Evolutionary conservation across 2,797 vertebrate species (phyloP).

Genomic region (Gymnoscopelus microlampas): DNA sequence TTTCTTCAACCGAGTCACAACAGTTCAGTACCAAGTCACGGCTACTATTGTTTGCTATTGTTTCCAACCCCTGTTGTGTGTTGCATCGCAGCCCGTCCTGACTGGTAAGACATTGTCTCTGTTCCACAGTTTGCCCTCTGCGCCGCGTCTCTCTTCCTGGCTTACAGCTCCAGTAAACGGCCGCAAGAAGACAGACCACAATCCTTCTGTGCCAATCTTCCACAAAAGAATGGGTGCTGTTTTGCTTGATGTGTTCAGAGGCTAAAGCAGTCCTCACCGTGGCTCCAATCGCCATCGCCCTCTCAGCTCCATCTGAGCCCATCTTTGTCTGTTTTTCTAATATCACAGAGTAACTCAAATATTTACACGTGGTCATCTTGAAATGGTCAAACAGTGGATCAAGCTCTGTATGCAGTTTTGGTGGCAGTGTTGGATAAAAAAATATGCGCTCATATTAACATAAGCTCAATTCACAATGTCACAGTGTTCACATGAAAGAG

Average conservation of each 20-base stretch:
- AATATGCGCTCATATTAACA: slow-evolving; percentile 16
- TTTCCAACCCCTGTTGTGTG: neutral
- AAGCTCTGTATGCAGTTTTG: neutral
- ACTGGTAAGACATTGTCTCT: slow-evolving; percentile 35
- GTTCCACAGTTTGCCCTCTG: slow-evolving; percentile 16
- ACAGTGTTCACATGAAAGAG: slow-evolving; percentile 18
- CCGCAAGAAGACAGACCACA: slow-evolving; percentile 41
- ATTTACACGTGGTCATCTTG: slow-evolving; percentile 33
- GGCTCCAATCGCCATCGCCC: slow-evolving; percentile 10
- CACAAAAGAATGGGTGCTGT: slow-evolving; percentile 15
- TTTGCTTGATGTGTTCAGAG: slow-evolving; percentile 16
- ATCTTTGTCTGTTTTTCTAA: slow-evolving; percentile 39
- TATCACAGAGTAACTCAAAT: slow-evolving; percentile 11
- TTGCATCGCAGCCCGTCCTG: neutral
- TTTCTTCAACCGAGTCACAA: slow-evolving; percentile 20
- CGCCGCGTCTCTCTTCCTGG: slow-evolving; percentile 11
- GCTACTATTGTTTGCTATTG: slow-evolving; percentile 7
- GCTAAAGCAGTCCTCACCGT: neutral
- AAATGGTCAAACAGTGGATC: neutral
- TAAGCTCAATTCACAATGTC: slow-evolving; percentile 33
- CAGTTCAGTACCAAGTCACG: slow-evolving; percentile 28
- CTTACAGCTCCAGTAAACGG: slow-evolving; percentile 41
- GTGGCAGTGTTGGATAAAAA: neutral
- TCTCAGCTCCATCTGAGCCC: slow-evolving; percentile 16
- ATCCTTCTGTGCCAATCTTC: slow-evolving; percentile 13